phyloP scores from a whole-genome alignment of 2,888 invertebrate genomes.

The Auanema freiburgensis region DNA sequence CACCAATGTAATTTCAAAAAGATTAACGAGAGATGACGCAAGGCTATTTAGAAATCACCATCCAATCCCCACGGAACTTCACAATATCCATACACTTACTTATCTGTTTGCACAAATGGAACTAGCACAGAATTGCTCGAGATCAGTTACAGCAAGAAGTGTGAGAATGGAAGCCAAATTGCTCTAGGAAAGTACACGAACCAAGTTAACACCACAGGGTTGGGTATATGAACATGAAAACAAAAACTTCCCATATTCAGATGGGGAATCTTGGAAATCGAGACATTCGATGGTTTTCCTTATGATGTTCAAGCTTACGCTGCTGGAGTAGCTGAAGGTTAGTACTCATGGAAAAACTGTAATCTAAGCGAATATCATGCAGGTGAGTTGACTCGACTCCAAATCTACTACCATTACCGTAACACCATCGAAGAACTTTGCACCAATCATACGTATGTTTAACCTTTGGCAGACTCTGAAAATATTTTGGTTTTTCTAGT shows the following conservation, averaged over 20 bases:
- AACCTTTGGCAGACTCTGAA: background rate
- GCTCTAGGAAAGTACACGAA: slow-evolving; percentile 59
- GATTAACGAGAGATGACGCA: no score
- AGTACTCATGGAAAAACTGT: background rate
- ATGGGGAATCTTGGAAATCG: slow-evolving; percentile 62
- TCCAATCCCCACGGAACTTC: slow-evolving; percentile 12
- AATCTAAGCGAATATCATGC: slow-evolving; percentile 9
- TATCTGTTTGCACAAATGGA: slow-evolving; percentile 44
- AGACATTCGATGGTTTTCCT: slow-evolving; percentile 53
- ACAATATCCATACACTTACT: slow-evolving; percentile 37
- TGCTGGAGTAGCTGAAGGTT: slow-evolving; percentile 60
- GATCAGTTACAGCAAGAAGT: slow-evolving; percentile 21
- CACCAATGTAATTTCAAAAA: no score
- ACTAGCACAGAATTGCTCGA: slow-evolving; percentile 37
- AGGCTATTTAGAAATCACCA: no score
- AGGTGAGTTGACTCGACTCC: slow-evolving; percentile 58
- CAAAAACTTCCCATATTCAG: slow-evolving; percentile 21
- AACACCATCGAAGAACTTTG: slow-evolving; percentile 60
- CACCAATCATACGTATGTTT: slow-evolving; percentile 36
- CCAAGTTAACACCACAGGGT: slow-evolving; percentile 59
- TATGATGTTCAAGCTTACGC: slow-evolving; percentile 61
- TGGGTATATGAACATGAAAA: background rate
- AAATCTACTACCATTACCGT: slow-evolving; percentile 59
- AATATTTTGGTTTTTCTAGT: background rate
- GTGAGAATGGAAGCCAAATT: slow-evolving; percentile 37